phyloP scores from a whole-genome alignment of 2,113 vertebrate genomes.

The Coreoperca whiteheadi region DNA sequence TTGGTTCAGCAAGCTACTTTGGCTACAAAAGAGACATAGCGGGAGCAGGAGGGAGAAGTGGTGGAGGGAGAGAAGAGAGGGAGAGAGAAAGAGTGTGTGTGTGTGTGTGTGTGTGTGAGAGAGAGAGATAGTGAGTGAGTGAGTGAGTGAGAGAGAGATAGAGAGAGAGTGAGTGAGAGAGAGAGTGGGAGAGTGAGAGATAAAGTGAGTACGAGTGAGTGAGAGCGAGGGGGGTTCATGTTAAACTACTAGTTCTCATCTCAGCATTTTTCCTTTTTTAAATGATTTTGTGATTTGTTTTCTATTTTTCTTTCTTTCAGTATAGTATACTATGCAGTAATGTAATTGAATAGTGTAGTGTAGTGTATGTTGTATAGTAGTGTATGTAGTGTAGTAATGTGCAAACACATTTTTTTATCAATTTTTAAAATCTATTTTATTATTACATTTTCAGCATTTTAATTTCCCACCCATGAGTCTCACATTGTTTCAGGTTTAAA shows the following conservation, averaged over 20 bases:
- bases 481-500: neutral
- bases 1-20: conserved; percentile 72
- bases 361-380: neutral
- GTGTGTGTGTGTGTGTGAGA: conserved; percentile 6
- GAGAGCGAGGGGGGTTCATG: neutral
- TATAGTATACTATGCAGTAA: neutral
- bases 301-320: neutral
- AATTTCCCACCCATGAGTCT: neutral
- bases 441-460: neutral
- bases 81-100: conserved; percentile 26
- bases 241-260: conserved; percentile 36
- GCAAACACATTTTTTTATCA: neutral
- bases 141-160: neutral
- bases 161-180: neutral
- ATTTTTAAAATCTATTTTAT: neutral
- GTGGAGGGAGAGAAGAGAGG: conserved; percentile 26
- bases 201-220: neutral
- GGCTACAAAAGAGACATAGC: conserved; percentile 61
- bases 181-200: too few species aligned
- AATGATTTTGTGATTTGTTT: neutral
- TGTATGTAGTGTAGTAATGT: neutral
- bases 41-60: conserved; percentile 44
- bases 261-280: neutral
- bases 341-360: neutral
- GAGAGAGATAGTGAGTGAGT: neutral